Evolutionary conservation across 2,888 invertebrate species (phyloP), one percentile per base, ranked within the genome.

Genomic region (Hofmannophila pseudospretella): DNA sequence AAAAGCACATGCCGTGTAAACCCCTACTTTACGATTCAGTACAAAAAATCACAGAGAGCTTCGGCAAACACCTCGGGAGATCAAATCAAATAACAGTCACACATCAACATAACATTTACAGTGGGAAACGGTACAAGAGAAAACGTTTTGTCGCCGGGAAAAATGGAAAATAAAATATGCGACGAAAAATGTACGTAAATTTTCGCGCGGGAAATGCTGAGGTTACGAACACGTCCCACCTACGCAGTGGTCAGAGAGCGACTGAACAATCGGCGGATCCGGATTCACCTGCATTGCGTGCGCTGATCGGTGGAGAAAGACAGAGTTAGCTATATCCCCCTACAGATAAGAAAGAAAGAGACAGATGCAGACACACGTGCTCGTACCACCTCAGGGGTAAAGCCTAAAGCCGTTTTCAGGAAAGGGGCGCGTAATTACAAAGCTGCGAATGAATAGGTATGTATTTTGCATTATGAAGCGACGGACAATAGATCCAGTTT

Each of bases 201-300:
- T 82, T 84, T 80, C 81, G 85, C 81, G 85, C 85, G 85, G 82
- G 78, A 81, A 84, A 75, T 41, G 30, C 33, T 32, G 37, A 47
- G 42, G 47, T 50, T 43, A 46, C 45, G 44, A 40, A 54, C 52
- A 54, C 78, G 75, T 67, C 54, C 67, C 66, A 57, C 75, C 70
- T 69, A 69, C 76, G 64, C 67, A 57, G 47, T 62, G 54, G 53
- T 54, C 51, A 39, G 58, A 60, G 62, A 67, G 65, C 75, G 75
- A 85, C 85, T 85, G 67, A 66, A 56, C 16, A 3, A n/a, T n/a
- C n/a, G n/a, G n/a, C n/a, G n/a, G n/a, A n/a, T n/a, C 3, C 57
- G 38, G 46, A 48, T 70, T 78, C 80, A 85, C 85, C 85, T 85
- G 85, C 85, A 85, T 73, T 85, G 84, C 85, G 85, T 78, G 74